phyloP scores from a whole-genome alignment of 2,797 vertebrate genomes.

The Coreius guichenoti region DNA sequence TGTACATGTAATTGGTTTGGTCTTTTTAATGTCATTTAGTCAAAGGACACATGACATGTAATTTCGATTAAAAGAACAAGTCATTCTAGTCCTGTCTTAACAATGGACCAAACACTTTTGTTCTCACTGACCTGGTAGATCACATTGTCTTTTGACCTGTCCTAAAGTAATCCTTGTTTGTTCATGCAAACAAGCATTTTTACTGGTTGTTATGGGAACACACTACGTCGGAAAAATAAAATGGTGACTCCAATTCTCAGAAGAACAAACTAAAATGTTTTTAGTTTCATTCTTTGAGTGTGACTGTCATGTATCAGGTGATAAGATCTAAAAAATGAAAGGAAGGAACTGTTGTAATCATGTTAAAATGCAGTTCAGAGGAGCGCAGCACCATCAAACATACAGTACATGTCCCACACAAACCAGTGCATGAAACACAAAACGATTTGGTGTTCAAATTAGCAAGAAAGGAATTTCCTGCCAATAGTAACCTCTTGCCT shows the following conservation, averaged over 20 bases:
- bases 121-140: neutral
- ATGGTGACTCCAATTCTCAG: neutral
- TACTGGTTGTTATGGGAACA: slow-evolving; percentile 11
- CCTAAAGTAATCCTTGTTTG: slow-evolving; percentile 25
- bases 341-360: slow-evolving; percentile 26
- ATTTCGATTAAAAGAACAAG: neutral
- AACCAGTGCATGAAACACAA: neutral
- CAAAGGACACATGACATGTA: neutral
- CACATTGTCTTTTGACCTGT: slow-evolving; percentile 18
- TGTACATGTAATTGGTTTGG: neutral
- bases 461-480: slow-evolving; percentile 22
- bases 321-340: slow-evolving; percentile 28
- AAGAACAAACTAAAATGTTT: neutral
- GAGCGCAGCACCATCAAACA: neutral
- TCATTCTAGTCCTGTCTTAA: slow-evolving; percentile 1
- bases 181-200: slow-evolving; percentile 10
- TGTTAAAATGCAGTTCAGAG: neutral
- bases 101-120: neutral
- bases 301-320: neutral
- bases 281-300: neutral
- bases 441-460: neutral
- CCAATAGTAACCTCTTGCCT: neutral
- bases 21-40: slow-evolving; percentile 1
- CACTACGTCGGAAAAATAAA: neutral
- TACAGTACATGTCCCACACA: neutral